These are phyloP conservation scores for Altica lythri DNA, from an alignment of 2,888 invertebrate genomes.

Conservation along the genomic window DNA sequence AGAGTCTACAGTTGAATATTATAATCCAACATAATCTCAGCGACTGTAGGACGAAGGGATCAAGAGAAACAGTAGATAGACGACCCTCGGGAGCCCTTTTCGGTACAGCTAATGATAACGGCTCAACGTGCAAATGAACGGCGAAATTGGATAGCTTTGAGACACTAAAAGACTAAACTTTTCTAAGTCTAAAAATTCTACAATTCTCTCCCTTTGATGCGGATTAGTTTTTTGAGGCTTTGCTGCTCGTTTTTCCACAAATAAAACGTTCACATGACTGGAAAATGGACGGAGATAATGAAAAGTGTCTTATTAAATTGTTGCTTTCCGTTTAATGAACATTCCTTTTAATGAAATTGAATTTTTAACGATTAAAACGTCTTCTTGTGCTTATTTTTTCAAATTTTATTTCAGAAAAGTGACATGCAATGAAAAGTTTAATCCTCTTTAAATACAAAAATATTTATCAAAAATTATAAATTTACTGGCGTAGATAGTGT, in stretches of 20 bases:
- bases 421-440: no score
- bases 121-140: constrained; percentile 49
- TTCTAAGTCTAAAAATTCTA: constrained; percentile 25
- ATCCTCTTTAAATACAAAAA: no score
- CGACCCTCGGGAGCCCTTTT: constrained; percentile 45
- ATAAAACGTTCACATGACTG: no score
- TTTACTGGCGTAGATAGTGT: no score
- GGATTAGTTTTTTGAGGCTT: constrained; percentile 29
- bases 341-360: no score
- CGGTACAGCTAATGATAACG: constrained; percentile 48
- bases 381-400: no score
- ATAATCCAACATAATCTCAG: constrained; percentile 24
- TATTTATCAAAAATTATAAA: no score
- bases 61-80: constrained; percentile 34
- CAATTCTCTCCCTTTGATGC: constrained; percentile 28
- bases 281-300: no score
- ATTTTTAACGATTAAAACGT: no score
- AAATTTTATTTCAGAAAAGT: no score
- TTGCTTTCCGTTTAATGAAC: no score
- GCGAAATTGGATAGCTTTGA: constrained; percentile 47
- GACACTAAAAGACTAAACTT: constrained; percentile 33
- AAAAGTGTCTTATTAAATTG: no score
- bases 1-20: constrained; percentile 23
- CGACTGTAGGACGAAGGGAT: constrained; percentile 14
- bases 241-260: constrained; percentile 1